Base-by-base conservation (phyloP, 2,797 vertebrate genomes). In the Poeciliopsis paucimaculata region DNA sequence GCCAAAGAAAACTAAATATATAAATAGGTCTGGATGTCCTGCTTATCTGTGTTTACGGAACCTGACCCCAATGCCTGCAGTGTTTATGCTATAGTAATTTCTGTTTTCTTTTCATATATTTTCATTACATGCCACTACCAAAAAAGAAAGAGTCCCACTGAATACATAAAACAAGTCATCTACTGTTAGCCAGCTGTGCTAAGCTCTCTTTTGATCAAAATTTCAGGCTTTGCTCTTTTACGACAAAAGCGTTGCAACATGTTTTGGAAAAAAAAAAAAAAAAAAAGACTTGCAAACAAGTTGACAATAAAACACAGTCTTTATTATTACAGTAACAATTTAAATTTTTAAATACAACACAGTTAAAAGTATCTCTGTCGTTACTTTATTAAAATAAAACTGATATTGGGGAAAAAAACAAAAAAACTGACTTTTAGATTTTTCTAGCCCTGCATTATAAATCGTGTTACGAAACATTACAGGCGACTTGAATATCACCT, bases 1-100 rank as follows among this genome's bases (percentile, higher is more conserved):
- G 81, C 78, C 73, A 85, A 81, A 82, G 49, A 79, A 89, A 84
- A 86, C 72, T 18, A 4, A 55, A 51, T 45, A 77, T 77, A 79
- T 66, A 68, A 79, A 68, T 46, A 55, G 77, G 68, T 83, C 45
- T 68, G 4, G 5, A 34, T 72, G 26, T 75, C 28, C 15, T 70
- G 60, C 72, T 66, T 74, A 36, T 73, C 53, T 68, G 46, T 77
- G 34, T 77, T 68, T 57, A 39, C 41, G 15, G 57, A 82, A 55
- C 23, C 28, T 51, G 28, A 47, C 41, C 53, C 23, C 45, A 72
- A 60, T 16, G 31, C 43, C 16, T 41, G 18, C 31, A 47, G 15
- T 47, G 10, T 76, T 55, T 41, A 70, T 75, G 43, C 23, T 23
- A 62, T 16, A 12, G 46, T 39, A 62, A 71, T 45, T 47, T 26